Conservation (phyloP, 2,797 vertebrate species). For the Cynodonichthys magdalenae region DNA sequence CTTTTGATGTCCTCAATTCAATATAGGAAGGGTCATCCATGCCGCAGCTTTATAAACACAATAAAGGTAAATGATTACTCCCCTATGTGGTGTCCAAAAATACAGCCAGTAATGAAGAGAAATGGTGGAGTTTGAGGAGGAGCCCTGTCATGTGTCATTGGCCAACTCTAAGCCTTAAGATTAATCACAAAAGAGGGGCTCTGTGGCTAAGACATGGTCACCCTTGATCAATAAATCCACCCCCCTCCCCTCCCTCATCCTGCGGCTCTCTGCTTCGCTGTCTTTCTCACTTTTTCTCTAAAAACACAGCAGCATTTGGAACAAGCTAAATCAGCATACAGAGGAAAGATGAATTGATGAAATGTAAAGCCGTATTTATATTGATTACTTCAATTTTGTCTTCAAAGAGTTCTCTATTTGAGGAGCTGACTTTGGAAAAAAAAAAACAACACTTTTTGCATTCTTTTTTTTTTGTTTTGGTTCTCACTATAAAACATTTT, state of each 20-base stretch:
- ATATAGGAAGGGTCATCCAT: constrained; percentile 90
- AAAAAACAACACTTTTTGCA: constrained; percentile 34
- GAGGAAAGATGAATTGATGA: constrained; percentile 76
- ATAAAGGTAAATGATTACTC: constrained; percentile 89
- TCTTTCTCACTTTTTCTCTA: constrained; percentile 33
- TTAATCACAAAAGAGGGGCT: constrained; percentile 83
- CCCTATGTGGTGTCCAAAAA: constrained; percentile 81
- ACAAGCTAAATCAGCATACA: constrained; percentile 74
- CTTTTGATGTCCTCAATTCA: constrained; percentile 95
- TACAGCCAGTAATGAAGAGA: constrained; percentile 86
- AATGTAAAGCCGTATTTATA: constrained; percentile 70
- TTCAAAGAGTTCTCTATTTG: constrained; percentile 36
- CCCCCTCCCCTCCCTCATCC: constrained; percentile 46
- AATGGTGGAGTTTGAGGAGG: constrained; percentile 82
- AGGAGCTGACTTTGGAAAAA: constrained; percentile 54
- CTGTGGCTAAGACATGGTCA: constrained; percentile 83
- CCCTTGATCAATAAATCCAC: constrained; percentile 80
- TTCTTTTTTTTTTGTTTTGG: constrained; percentile 22
- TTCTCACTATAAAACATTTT: constrained; percentile 59
- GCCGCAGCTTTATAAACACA: constrained; percentile 91
- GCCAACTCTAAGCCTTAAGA: constrained; percentile 79
- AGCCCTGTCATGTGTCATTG: constrained; percentile 86
- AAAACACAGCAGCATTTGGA: constrained; percentile 50
- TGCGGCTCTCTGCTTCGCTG: constrained; percentile 47
- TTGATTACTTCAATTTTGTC: constrained; percentile 61